Base-by-base conservation (phyloP, 2,888 invertebrate genomes). In the Eupithecia dodoneata region DNA sequence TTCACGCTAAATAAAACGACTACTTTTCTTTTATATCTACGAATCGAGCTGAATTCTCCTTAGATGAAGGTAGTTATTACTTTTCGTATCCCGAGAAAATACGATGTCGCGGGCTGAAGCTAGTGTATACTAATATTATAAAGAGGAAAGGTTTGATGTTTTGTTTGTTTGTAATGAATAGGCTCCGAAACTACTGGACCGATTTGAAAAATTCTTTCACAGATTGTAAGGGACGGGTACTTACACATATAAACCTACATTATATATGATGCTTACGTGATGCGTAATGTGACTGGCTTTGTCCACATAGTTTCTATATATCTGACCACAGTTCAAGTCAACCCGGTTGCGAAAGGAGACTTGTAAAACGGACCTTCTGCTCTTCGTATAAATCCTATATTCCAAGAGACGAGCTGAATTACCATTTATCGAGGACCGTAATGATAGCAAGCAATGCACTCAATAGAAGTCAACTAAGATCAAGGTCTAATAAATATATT, bases 401-500 rank as follows among this genome's bases (percentile, higher is more conserved):
- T 72, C 12, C 2, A 44, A 47, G 59, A 9, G 2, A 10, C 41
- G 18, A 5, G 18, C 7, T 76, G 72, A 74, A 70, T 74, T 41
- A 45, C n/a, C 18, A 66, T 71, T 67, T 71, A 71, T 77, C 45
- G 59, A 75, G 70, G 18, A 67, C 76, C 76, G n/a, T 71, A 72
- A 73, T 82, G 75, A 76, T 77, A 74, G 71, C 30, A 75, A 78
- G 80, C 73, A 78, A 76, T 76, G 73, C 79, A 79, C 76, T 80
- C 81, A 80, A 83, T 82, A 80, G 82, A 83, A 83, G 84, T 83
- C 82, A 85, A 82, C 75, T 83, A 80, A 80, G 84, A 87, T 88
- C 88, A 88, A 87, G 86, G 87, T 83, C 81, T 66, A 41, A 13
- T 12, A 13, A 4, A 65, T 13, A 65, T n/a, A 15, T 6, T 13